These are phyloP conservation scores for Drosophila melanosoma DNA, from an alignment of 2,888 invertebrate genomes.

Conservation along the genomic window DNA sequence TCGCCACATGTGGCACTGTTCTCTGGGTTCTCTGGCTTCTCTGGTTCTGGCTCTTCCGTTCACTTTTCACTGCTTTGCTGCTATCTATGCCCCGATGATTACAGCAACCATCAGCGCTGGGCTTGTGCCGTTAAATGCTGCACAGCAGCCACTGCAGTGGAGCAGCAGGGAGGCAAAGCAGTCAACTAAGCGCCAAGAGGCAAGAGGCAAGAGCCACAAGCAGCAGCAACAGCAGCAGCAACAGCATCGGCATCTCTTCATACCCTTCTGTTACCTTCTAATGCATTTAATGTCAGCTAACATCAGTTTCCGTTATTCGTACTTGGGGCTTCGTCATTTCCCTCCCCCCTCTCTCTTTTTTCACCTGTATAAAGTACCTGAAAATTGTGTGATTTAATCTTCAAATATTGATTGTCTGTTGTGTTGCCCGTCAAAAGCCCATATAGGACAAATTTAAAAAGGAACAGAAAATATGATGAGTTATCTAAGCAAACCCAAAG, in stretches of 20 bases:
- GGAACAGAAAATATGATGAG: neutral
- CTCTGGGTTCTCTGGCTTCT: conserved; percentile 32
- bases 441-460: neutral
- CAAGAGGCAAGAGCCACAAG: neutral
- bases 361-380: conserved; percentile 33
- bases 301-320: conserved; percentile 67
- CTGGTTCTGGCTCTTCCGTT: conserved; percentile 43
- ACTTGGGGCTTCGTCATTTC: conserved; percentile 24
- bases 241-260: conserved; percentile 32
- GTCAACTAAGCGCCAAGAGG: neutral
- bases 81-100: conserved; percentile 75
- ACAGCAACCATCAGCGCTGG: conserved; percentile 71
- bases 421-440: conserved; percentile 3
- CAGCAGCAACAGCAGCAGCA: conserved; percentile 5
- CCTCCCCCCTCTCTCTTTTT: conserved; percentile 2
- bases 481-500: neutral
- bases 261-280: conserved; percentile 71
- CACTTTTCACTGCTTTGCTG: conserved; percentile 49
- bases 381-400: conserved; percentile 42
- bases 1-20: conserved; percentile 44
- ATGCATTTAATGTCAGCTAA: conserved; percentile 78
- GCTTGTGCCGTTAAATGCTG: conserved; percentile 53
- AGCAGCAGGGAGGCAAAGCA: conserved; percentile 1
- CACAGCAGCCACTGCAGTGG: conserved; percentile 44
- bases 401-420: conserved; percentile 58